phyloP scores from a whole-genome alignment of 2,888 invertebrate genomes.

The Campoletis raptor region DNA sequence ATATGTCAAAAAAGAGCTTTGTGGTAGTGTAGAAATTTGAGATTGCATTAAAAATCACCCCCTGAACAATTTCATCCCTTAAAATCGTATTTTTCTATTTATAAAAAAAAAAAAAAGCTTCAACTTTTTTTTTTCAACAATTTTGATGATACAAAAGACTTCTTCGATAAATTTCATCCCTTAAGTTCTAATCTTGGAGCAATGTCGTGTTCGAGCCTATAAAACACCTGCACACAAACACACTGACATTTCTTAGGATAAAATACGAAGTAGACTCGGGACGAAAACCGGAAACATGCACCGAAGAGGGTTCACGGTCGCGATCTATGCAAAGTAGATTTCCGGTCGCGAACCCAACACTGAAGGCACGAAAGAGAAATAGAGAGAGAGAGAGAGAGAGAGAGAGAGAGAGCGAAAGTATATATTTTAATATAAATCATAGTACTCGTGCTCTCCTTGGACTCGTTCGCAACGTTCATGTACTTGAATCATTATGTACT shows the following conservation, averaged over 20 bases:
- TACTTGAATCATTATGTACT: constrained; percentile 36
- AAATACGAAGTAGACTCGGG: constrained; percentile 28
- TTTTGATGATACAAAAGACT: too few relatives aligned
- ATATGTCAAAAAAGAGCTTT: too few relatives aligned
- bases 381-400: background rate
- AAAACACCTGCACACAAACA: constrained; percentile 3
- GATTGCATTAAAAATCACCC: too few relatives aligned
- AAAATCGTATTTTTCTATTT: too few relatives aligned
- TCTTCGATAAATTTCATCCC: constrained; percentile 3
- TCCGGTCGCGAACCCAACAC: constrained; percentile 41
- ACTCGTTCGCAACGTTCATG: constrained; percentile 44
- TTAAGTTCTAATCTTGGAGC: constrained; percentile 7
- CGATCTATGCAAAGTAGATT: constrained; percentile 73
- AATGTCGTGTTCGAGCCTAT: background rate
- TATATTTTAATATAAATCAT: constrained; percentile 42
- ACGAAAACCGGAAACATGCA: constrained; percentile 61
- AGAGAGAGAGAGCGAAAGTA: constrained; percentile 18
- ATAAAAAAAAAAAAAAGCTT: background rate
- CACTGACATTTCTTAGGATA: constrained; percentile 32
- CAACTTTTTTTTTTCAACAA: too few relatives aligned
- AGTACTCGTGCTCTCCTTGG: constrained; percentile 41
- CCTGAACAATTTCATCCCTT: too few relatives aligned
- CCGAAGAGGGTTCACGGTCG: constrained; percentile 72
- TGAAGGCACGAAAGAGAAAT: constrained; percentile 24
- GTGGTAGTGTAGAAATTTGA: too few relatives aligned